Evolutionary conservation across 2,888 invertebrate genomes (phyloP), one percentile per base, ranked within the genome.

Genomic region (Molorchus minor): DNA sequence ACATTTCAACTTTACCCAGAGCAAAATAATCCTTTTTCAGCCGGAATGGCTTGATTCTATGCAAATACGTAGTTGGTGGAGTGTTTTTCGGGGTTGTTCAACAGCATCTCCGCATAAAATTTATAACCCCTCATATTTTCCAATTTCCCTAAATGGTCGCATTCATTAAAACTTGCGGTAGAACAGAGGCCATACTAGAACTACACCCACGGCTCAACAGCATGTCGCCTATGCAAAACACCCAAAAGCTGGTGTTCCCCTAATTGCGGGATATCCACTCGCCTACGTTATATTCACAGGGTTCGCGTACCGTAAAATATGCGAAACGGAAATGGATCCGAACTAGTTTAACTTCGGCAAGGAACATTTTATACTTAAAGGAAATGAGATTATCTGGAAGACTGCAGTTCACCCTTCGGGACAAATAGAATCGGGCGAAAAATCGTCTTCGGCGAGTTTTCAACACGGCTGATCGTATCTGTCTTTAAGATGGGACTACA

Each of bases 311-410:
- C 52, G 62, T 65, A 60, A 65, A 65, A 62, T 65, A 62, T 59
- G 53, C 44, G 56, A 53, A 60, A 65, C 57, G 61, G 59, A 65
- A 57, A 55, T 51, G 44, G 56, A 62, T 62, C 55, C 25, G 40
- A 59, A 57, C 55, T 51, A 47, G 46, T 56, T 52, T 20, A 61
- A 61, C 44, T 61, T 54, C 38, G 16, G 53, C 30, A 62, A 56
- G 51, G 53, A 62, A 57, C 54, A 56, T 44, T 58, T 53, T 51
- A 59, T 38, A 41, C 40, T 47, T 51, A 29, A 33, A 20, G 62
- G 59, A 62, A 64, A 64, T 64, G 51, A 59, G 52, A 62, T 64
- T 62, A 64, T 30, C 29, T 41, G 25, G 4, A 25, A 25, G 25
- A 25, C 3, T 25, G 4, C 25, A 5, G 25, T 3, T 3, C 8